Conservation (phyloP, 2,888 invertebrate genomes). For the Eupeodes luniger region DNA sequence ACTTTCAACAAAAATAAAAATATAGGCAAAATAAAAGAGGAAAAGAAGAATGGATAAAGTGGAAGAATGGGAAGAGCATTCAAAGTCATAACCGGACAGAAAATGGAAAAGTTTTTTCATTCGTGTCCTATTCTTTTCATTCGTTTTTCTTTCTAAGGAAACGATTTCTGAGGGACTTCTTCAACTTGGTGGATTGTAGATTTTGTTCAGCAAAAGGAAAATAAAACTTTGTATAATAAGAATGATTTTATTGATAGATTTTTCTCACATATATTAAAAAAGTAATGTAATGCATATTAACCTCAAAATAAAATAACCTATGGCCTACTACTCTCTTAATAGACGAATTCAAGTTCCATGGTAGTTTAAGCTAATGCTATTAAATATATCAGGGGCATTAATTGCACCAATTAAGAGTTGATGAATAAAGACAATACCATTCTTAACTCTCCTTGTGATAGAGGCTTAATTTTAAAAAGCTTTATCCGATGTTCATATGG, state of each 20-base stretch:
- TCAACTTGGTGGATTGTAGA: background rate
- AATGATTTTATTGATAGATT: background rate
- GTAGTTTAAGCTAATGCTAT: too few relatives aligned
- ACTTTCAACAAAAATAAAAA: constrained; percentile 40
- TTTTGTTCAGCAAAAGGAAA: background rate
- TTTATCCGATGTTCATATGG: too few relatives aligned
- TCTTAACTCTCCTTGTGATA: too few relatives aligned
- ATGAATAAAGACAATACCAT: too few relatives aligned
- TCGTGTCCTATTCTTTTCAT: constrained; percentile 4
- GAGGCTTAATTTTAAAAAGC: too few relatives aligned
- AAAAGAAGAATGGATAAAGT: background rate
- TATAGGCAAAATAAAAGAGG: background rate
- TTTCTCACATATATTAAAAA: background rate
- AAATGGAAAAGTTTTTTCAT: constrained; percentile 58
- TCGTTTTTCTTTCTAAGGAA: constrained; percentile 10
- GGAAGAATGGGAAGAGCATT: constrained; percentile 53
- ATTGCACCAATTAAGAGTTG: too few relatives aligned
- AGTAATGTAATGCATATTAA: background rate
- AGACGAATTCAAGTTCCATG: too few relatives aligned
- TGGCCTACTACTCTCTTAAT: background rate
- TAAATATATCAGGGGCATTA: too few relatives aligned
- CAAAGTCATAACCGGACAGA: constrained; percentile 67
- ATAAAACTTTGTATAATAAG: background rate
- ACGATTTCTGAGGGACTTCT: constrained; percentile 29
- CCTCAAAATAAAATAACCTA: background rate